Evolutionary conservation across 2,113 vertebrate species (phyloP), one percentile per base, ranked within the genome.

Genomic region (Calyptommatus sinebrachiatus): DNA sequence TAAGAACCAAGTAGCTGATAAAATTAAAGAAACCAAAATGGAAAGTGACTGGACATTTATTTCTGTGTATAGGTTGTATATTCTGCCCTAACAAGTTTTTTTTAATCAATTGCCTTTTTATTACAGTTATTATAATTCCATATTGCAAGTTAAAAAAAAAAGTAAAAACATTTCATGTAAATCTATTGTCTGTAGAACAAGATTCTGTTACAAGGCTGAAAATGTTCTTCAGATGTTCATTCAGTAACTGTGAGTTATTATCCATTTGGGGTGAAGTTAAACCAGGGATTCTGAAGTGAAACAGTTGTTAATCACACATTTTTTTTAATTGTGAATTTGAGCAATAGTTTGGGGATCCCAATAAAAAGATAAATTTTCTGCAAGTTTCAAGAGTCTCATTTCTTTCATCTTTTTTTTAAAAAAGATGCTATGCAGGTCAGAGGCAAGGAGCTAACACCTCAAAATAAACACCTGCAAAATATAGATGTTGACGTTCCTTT

Each of bases 381-480:
- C 65, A 71, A 68, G 10, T 26, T 88, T 75, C 22, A 77, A 81
- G 28, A 76, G 9, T 26, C 71, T 82, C 71, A 63, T 71, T 69
- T 74, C 5, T 79, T 10, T 29, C 75, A 63, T 31, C 48, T 35
- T 73, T 88, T 84, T 73, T 81, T 66, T 18, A 57, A 24, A 14
- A 28, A 57, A 1, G 12, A 18, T 41, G 35, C 14, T 24, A 57
- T 78, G 28, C 12, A 71, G 26, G 57, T 78, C 35, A 78, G 77
- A 78, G 67, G 53, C 71, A 71, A 9, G 67, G 62, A 68, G 62
- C n/a, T 61, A 31, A 62, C 28, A 18, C 57, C 60, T 65, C 53
- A 85, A 76, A 85, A 73, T 71, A 82, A 85, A 83, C 75, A 88
- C 46, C 61, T 83, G 71, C 20, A 86, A 77, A 82, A 24, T 71